phyloP scores from a whole-genome alignment of 2,888 invertebrate species.

The Frankliniella fusca region DNA sequence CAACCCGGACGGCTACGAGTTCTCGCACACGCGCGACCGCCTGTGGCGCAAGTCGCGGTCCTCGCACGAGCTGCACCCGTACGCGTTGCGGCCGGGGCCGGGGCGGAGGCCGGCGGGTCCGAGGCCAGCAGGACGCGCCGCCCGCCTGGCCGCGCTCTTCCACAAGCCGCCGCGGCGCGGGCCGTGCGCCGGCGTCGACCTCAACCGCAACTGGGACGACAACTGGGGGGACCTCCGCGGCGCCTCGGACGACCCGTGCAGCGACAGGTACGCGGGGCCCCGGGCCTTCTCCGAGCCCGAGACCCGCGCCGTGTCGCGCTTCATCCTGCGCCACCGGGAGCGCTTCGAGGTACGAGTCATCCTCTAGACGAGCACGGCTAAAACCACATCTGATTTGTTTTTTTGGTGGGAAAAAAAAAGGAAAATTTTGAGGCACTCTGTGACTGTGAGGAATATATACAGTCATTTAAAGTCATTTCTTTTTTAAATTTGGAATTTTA shows the following conservation, averaged over 20 bases:
- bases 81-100: no score
- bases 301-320: conserved; percentile 47
- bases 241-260: conserved; percentile 74
- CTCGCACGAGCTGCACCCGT: background rate
- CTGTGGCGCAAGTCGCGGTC: conserved; percentile 38
- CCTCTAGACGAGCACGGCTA: no score
- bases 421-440: no score
- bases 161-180: conserved; percentile 42
- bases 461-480: no score
- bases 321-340: conserved; percentile 44
- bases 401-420: no score
- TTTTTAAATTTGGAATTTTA: no score
- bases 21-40: conserved; percentile 65
- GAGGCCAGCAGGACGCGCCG: no score
- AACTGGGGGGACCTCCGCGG: conserved; percentile 78
- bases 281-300: conserved; percentile 51
- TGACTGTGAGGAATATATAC: no score
- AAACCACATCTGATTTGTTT: no score
- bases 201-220: conserved; percentile 83
- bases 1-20: conserved; percentile 86
- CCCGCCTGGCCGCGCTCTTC: conserved; percentile 35
- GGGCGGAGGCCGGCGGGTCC: no score
- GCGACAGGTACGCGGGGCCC: conserved; percentile 53
- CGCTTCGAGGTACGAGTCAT: conserved; percentile 42
- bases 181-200: conserved; percentile 69